Evolutionary conservation across 2,888 invertebrate genomes (phyloP), one percentile per base, ranked within the genome.

Genomic region (Amphipyra berbera): DNA sequence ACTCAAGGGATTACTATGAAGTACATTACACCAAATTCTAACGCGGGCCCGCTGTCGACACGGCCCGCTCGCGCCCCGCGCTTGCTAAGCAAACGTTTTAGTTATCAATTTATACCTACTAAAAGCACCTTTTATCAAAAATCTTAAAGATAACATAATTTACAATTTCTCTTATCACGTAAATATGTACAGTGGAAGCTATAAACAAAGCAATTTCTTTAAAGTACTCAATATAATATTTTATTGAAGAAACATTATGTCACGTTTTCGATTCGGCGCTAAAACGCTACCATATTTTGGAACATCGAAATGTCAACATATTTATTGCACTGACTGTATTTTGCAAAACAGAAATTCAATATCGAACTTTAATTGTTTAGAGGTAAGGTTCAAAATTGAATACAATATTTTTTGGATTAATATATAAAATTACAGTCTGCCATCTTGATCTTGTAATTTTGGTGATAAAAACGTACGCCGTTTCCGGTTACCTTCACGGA

Each of bases 381-480:
- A 3, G 7, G 15, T 57, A 61, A 38, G 12, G 33, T 44, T 42
- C 9, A 38, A 52, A 64, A 37, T 52, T 3, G 8, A 21, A 21
- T 30, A 35, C 9, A 8, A 40, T 14, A n/a, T 8, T 42, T 30
- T 38, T 46, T 9, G 15, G n/a, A 30, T 40, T n/a, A 10, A 3
- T 54, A 57, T 56, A 52, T 66, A 66, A 67, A 54, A 37, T 37
- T 57, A 54, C 56, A 48, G 58, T 50, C 30, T 15, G 15, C 46
- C 14, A 38, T 65, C 35, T 44, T 46, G 8, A 30, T 30, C 30
- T 53, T 44, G 21, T 61, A 65, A 68, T 58, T 57, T 49, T 37
- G 30, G 57, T 48, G 21, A 53, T 68, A 64, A 74, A 73, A 49
- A 64, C 42, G 44, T 37, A 50, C 38, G 41, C 30, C 45, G 8